A percentile compares a stretch with the other conserved stretches of the same genome.
Conservation (phyloP, 2,888 invertebrate species). For the Patella caerulea region DNA sequence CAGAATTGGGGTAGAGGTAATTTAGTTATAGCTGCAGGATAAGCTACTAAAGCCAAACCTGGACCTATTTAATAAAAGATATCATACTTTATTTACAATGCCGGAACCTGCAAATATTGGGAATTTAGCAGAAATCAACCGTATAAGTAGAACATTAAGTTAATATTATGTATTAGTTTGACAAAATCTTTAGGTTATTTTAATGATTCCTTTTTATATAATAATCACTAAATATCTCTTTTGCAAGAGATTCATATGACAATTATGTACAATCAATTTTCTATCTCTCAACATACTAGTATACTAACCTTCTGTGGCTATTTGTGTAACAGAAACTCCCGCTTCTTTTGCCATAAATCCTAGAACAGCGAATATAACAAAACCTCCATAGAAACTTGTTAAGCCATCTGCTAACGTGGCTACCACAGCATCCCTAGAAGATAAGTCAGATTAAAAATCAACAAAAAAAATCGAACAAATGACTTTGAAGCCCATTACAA, state of each 20-base stretch:
- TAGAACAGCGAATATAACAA: constrained; percentile 60
- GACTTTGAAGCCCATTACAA: no score
- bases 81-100: no score
- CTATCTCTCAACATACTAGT: background rate
- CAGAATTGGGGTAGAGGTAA: constrained; percentile 49
- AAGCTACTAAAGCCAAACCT: constrained; percentile 50
- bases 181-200: no score
- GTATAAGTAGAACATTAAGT: no score
- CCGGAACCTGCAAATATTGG: no score
- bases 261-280: background rate
- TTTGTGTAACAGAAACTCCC: constrained; percentile 69
- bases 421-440: constrained; percentile 49
- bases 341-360: constrained; percentile 77
- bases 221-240: no score
- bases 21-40: constrained; percentile 49
- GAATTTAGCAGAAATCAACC: no score
- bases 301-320: constrained; percentile 43
- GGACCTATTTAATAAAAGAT: constrained; percentile 31
- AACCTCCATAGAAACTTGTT: constrained; percentile 59
- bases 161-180: no score
- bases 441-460: no score
- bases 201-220: no score
- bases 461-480: no score
- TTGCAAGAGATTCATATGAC: no score
- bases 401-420: constrained; percentile 53